phyloP scores from a whole-genome alignment of 2,888 invertebrate genomes.

The Autographa pulchrina region DNA sequence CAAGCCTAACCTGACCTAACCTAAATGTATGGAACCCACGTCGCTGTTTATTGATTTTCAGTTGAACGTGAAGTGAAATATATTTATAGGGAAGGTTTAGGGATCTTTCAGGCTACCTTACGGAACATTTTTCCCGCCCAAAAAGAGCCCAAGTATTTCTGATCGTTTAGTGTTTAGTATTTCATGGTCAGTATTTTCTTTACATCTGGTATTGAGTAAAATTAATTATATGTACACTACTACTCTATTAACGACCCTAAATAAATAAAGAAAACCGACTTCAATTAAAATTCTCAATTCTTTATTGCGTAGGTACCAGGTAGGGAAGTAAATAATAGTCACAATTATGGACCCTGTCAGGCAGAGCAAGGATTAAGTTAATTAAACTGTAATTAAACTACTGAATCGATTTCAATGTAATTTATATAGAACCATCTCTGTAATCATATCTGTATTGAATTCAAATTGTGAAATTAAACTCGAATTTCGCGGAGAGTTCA shows the following conservation, averaged over 20 bases:
- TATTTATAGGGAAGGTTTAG: conserved; percentile 10
- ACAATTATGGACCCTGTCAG: too few relatives aligned
- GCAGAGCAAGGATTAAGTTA: too few relatives aligned
- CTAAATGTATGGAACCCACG: neutral
- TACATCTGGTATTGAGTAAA: too few relatives aligned
- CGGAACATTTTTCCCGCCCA: conserved; percentile 6
- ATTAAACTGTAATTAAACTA: too few relatives aligned
- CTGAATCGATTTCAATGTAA: too few relatives aligned
- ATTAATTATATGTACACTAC: too few relatives aligned
- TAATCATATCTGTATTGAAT: neutral
- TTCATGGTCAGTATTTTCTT: neutral
- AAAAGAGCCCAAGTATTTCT: neutral
- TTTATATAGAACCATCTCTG: too few relatives aligned
- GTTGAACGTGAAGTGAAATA: neutral
- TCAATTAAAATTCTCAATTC: too few relatives aligned
- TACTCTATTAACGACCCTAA: too few relatives aligned
- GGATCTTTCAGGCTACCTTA: neutral
- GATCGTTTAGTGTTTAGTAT: neutral
- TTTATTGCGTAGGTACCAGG: too few relatives aligned
- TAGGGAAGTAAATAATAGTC: too few relatives aligned
- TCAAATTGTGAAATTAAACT: neutral
- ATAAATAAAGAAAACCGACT: too few relatives aligned
- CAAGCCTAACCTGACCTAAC: neutral
- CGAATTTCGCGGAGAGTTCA: neutral
- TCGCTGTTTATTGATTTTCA: neutral